phyloP scores from a whole-genome alignment of 2,113 vertebrate genomes.

The Todiramphus saurophagus region DNA sequence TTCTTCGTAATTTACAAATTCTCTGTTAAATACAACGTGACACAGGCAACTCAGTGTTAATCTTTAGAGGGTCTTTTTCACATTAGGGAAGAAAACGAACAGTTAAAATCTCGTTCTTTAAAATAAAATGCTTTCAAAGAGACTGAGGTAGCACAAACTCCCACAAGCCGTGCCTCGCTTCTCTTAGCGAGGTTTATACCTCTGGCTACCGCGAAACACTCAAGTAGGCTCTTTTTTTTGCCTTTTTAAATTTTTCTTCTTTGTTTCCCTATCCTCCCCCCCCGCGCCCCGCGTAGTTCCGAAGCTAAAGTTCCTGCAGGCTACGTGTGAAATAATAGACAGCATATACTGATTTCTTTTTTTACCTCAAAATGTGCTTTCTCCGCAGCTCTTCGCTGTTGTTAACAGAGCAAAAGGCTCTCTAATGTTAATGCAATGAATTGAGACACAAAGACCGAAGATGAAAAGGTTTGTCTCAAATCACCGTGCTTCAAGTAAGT shows the following conservation, averaged over 20 bases:
- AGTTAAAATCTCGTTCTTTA: neutral
- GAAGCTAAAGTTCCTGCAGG: neutral
- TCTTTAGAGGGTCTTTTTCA: neutral
- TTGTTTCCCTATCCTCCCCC: neutral
- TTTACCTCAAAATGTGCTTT: neutral
- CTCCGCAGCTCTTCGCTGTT: neutral
- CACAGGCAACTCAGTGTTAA: neutral
- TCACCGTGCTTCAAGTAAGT: neutral
- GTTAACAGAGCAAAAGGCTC: neutral
- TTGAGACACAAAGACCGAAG: neutral
- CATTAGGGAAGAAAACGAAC: neutral
- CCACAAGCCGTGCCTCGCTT: neutral
- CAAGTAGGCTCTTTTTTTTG: no score
- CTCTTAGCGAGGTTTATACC: neutral
- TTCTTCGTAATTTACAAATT: conserved; percentile 1
- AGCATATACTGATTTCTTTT: neutral
- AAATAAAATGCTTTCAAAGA: neutral
- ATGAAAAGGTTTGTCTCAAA: neutral
- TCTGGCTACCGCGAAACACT: neutral
- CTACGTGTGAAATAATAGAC: neutral
- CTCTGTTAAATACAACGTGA: neutral
- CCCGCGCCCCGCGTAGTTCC: neutral
- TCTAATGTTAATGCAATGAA: neutral
- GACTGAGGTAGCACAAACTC: neutral
- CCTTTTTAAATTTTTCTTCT: neutral